Base-by-base conservation (phyloP, 92 coral and sea anemone genomes). In the Porites evermanni region DNA sequence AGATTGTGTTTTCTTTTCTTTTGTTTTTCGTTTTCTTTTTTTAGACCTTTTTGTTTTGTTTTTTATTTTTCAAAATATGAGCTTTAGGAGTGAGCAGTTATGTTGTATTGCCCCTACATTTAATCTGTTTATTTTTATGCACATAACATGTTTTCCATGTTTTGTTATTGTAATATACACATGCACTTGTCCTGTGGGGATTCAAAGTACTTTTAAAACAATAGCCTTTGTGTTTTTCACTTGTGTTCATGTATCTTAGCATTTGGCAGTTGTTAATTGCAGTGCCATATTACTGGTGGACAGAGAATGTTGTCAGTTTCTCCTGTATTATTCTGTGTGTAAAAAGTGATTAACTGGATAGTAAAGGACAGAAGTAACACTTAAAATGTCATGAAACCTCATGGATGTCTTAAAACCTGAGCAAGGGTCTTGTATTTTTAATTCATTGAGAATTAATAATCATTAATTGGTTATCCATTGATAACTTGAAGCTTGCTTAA, bases 181-280 rank as follows among this genome's bases (percentile, higher is more conserved):
- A 16, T 24, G 63, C 19, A 47, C 70, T 6, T 50, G 72, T 64
- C 83, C 74, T 58, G 6, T 6, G 64, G 74, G 74, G 74, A 50
- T 52, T 67, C 17, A 65, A 66, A 52, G 74, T 51, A 18, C 73
- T 50, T 53, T 13, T 16, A 47, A 79, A 56, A 79, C 74, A 66
- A 79, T 66, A 79, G 64, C 64, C 18, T 51, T 67, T 50, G 50
- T 79, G 21, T 66, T 65, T 79, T 19, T 54, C 17, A 19, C 63
- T 10, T 20, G 74, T 47, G 20, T 64, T 79, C 6, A 47, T 50
- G 59, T 24, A 54, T 54, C 60, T 54, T 2, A 9, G 14, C 60
- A 23, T 65, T 4, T 18, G 32, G 32, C 50, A 66, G 73, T 66
- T 79, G 74, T 79, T 79, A 79, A 79, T 79, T 79, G 53, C 70